Percentiles rank a stretch among this genome's conserved stretches.
Conservation (phyloP, 2,888 invertebrate species). For the Drosophila longiperda region DNA sequence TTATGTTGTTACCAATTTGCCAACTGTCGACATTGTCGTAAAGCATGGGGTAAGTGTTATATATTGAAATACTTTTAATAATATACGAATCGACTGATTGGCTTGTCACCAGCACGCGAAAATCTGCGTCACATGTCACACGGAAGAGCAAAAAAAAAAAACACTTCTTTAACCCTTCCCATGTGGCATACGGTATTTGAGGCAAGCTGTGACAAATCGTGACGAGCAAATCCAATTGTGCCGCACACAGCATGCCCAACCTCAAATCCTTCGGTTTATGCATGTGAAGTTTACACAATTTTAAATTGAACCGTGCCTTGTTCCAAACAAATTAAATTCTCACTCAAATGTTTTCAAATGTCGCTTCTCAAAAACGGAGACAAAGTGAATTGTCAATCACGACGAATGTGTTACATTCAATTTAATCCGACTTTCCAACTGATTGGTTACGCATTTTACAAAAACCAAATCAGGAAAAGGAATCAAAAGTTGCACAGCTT, state of each 20-base stretch:
- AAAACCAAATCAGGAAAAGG: not conserved
- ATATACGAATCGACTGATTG: constrained; percentile 67
- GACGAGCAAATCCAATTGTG: constrained; percentile 73
- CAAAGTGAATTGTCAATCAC: constrained; percentile 81
- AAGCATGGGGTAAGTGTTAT: constrained; percentile 83
- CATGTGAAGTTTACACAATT: constrained; percentile 73
- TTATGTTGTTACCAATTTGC: constrained; percentile 28
- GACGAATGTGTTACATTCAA: constrained; percentile 45
- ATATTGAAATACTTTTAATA: constrained; percentile 68
- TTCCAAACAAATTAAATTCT: constrained; percentile 75
- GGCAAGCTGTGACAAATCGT: constrained; percentile 75
- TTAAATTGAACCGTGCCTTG: constrained; percentile 77
- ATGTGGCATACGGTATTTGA: constrained; percentile 17
- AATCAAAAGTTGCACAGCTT: not conserved
- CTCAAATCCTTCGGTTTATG: constrained; percentile 56
- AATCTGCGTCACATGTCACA: constrained; percentile 75
- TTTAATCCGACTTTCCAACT: constrained; percentile 34
- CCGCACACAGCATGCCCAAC: constrained; percentile 53
- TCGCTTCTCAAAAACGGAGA: constrained; percentile 60
- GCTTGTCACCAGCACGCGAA: constrained; percentile 71
- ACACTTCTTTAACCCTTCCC: constrained; percentile 71
- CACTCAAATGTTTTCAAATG: constrained; percentile 71
- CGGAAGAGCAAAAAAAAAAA: constrained; percentile 1
- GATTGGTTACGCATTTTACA: constrained; percentile 60
- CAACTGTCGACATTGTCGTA: constrained; percentile 36